phyloP scores from a whole-genome alignment of 2,888 invertebrate species.

The Acanthoscelides obtectus region DNA sequence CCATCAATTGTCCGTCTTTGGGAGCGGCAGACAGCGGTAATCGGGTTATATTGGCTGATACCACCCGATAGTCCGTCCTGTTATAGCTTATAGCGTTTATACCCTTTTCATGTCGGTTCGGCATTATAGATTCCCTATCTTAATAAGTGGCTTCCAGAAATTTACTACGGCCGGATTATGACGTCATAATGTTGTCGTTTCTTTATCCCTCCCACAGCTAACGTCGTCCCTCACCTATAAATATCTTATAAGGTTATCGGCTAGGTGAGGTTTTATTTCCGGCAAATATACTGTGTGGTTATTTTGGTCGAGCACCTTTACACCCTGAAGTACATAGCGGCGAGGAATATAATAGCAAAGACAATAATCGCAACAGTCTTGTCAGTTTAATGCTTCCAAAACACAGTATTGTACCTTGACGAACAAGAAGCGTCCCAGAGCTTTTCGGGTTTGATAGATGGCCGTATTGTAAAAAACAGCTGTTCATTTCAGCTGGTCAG shows the following conservation, averaged over 20 bases:
- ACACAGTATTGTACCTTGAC: too few relatives aligned
- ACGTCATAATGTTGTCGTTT: not conserved
- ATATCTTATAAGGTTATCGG: not conserved
- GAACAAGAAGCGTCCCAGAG: too few relatives aligned
- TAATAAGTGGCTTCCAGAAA: not conserved
- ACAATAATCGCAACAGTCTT: too few relatives aligned
- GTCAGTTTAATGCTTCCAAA: too few relatives aligned
- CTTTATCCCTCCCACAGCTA: not conserved
- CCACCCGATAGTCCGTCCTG: not conserved
- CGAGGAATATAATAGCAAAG: too few relatives aligned
- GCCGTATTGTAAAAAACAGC: too few relatives aligned
- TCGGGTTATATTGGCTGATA: not conserved
- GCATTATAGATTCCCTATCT: not conserved
- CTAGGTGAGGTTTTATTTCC: not conserved
- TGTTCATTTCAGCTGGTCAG: too few relatives aligned
- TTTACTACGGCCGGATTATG: not conserved
- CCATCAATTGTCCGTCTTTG: not conserved
- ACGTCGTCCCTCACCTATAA: not conserved
- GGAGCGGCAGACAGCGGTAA: not conserved
- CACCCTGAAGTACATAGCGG: too few relatives aligned
- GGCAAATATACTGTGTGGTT: not conserved
- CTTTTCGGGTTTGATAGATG: too few relatives aligned
- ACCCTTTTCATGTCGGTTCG: not conserved
- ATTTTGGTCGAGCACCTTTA: too few relatives aligned
- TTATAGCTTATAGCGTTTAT: not conserved